Base-by-base conservation (phyloP, 2,797 vertebrate species). In the Gadopsis marmoratus region DNA sequence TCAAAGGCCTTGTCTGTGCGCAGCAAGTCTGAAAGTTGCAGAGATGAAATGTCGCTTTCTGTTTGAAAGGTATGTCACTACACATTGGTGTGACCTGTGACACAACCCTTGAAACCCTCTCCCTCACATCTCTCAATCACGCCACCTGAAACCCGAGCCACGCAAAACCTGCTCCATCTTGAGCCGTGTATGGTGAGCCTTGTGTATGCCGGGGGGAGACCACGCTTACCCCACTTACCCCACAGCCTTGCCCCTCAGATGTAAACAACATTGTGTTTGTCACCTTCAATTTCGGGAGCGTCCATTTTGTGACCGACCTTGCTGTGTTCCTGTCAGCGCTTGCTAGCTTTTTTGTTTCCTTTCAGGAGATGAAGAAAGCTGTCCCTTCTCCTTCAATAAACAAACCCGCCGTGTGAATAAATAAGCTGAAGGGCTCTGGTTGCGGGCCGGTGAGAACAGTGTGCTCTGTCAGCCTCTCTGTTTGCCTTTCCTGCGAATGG, bases 201-300 rank as follows among this genome's bases (percentile, higher is more conserved):
- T 89, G 84, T 90, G 85, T 76, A 60, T 21, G 13, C 17, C 1
- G 2, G 16, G 16, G 14, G 43, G 43, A 8, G 48, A 51, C 9
- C 26, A 26, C 26, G 26, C 26, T 26, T 26, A 71, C 87, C 68
- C 16, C 64, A 23, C 61, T 48, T 21, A 23, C 74, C 63, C 54
- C 54, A 17, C 74, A 33, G 71, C 67, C 69, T 78, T 62, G 71
- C 83, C 82, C 65, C 67, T 37, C 63, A 82, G 73, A 85, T 84
- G 81, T 92, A 93, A 93, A 92, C 93, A 93, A 90, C 89, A 91
- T 92, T 91, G 86, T 89, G 87, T 93, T 94, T 94, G 93, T 94
- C 95, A 91, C 92, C 78, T 93, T 88, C 79, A 84, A 94, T 95
- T 95, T 93, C 8, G 58, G 56, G 71, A 76, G 74, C 72, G 69